phyloP scores from a whole-genome alignment of 2,888 invertebrate species.

The Leucania comma region DNA sequence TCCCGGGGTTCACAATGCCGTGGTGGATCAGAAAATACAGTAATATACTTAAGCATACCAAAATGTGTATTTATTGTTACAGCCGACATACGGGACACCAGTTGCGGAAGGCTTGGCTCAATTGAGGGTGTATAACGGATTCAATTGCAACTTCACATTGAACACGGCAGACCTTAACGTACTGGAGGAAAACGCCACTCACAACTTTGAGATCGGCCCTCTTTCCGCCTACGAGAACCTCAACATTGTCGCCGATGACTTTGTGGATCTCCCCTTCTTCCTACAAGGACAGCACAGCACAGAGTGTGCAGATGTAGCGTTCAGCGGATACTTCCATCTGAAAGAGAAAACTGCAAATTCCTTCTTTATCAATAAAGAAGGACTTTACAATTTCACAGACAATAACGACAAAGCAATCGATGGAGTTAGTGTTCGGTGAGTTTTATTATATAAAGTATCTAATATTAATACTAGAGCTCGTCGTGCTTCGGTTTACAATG shows the following conservation, averaged over 20 bases:
- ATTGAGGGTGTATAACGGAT: slow-evolving; percentile 93
- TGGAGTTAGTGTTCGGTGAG: slow-evolving; percentile 82
- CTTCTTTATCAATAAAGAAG: slow-evolving; percentile 77
- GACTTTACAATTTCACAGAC: slow-evolving; percentile 80
- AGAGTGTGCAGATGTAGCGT: slow-evolving; percentile 70
- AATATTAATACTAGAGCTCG: slow-evolving; percentile 72
- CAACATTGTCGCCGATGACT: slow-evolving; percentile 73
- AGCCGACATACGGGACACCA: slow-evolving; percentile 91
- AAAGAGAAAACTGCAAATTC: slow-evolving; percentile 83
- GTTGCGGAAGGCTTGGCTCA: slow-evolving; percentile 91
- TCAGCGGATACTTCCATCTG: slow-evolving; percentile 74
- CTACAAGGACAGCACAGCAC: slow-evolving; percentile 75
- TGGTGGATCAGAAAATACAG: neutral
- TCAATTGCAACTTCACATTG: slow-evolving; percentile 89
- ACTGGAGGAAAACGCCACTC: slow-evolving; percentile 58
- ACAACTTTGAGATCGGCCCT: slow-evolving; percentile 70
- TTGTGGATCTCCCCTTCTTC: slow-evolving; percentile 77
- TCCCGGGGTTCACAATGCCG: too few species aligned
- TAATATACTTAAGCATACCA: neutral
- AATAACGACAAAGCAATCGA: slow-evolving; percentile 86
- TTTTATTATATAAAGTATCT: slow-evolving; percentile 10
- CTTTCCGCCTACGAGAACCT: slow-evolving; percentile 85
- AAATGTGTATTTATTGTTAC: slow-evolving; percentile 57
- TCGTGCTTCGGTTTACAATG: slow-evolving; percentile 75
- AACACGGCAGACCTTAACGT: slow-evolving; percentile 59